Base-by-base conservation (phyloP, 1,140 invertebrate species). In the Hormaphis cornu region DNA sequence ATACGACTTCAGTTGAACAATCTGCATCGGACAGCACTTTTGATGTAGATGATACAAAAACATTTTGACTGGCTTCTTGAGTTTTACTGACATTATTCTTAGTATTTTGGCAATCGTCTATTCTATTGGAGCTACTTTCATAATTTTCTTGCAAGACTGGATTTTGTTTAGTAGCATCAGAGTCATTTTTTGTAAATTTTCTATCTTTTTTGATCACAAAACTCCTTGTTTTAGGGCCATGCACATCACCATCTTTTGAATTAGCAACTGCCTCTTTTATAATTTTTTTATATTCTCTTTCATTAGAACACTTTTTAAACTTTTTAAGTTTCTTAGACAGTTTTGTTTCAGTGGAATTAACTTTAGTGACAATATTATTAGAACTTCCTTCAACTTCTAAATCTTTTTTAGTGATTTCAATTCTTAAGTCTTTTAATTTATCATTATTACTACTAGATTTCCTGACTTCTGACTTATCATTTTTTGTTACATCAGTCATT, bases 221-320 rank as follows among this genome's bases (percentile, higher is more conserved):
- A 66, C 28, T 24, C 16, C 59, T 66, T 20, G 59, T 63, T 33
- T 44, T 66, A 20, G 61, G 61, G 10, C 28, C 42, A 14, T 18
- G 16, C n/a, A 0, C 12, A 33, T 50, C 28, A 66, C 9, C 9
- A 22, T n/a, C n/a, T n/a, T 50, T 24, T 48, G 24, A 48, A 16
- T 18, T 66, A 8, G 48, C 6, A 3, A 30, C 18, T 2, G 59
- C 59, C 35, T 66, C 44, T 66, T 37, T 66, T 2, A 66, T 30
- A 48, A 66, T 66, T 66, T 50, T 66, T 66, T 66, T 44, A 66
- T 50, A 66, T 50, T 66, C 61, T 66, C 35, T 66, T 22, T 66
- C 61, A 0, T 66, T 66, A 3, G 40, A 30, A 66, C 24, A 66
- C 6, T 66, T 66, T 66, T 66, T 66, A 1, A 5, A 66, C 6